Base-by-base conservation (phyloP, 2,113 vertebrate genomes). In the Verasper variegatus region DNA sequence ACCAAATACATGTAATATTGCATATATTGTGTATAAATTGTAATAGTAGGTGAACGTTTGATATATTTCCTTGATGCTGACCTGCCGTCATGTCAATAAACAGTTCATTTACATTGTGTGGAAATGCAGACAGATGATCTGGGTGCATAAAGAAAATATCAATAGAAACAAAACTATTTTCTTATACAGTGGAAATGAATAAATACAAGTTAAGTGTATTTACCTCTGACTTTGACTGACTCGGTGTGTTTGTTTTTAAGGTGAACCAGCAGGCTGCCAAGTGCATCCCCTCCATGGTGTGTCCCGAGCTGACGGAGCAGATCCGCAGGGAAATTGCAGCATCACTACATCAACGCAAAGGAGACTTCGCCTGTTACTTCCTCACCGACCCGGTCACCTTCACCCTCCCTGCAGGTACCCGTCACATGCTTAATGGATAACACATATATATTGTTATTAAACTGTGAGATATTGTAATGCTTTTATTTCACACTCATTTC, bases 281-380 rank as follows among this genome's bases (percentile, higher is more conserved):
- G 90, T 98, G 97, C 84, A 98, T 99, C 88, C 98, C 98, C 24
- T 97, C 98, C 60, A 97, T 99, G 96, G 97, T 97, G 83, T 99
- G 98, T 89, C 96, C 96, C 0, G 98, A 99, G 86, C 95, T 99
- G 62, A 99, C 97, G 0, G 97, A 99, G 76, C 98, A 99, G 89
- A 98, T 99, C 77, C 96, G 97, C 51, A 94, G 98, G 20, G 98
- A 99, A 80, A 95, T 99, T 0, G 96, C 96, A 4, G 96, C 98
- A 0, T 98, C 97, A 13, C 95, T 99, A 55, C 97, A 98, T 77
- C 96, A 98, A 74, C 95, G 98, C 26, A 99, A 99, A 92, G 97
- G 97, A 81, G 97, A 99, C 88, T 98, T 98, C 15, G 95, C 97
- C 72, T 99, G 98, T 93, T 98, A 98, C 89, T 99, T 99, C 76